These are phyloP conservation scores for Diacarnus erythraeanus DNA, from an alignment of 37 sponge, comb jelly and placozoan genomes.

Conservation along the genomic window DNA sequence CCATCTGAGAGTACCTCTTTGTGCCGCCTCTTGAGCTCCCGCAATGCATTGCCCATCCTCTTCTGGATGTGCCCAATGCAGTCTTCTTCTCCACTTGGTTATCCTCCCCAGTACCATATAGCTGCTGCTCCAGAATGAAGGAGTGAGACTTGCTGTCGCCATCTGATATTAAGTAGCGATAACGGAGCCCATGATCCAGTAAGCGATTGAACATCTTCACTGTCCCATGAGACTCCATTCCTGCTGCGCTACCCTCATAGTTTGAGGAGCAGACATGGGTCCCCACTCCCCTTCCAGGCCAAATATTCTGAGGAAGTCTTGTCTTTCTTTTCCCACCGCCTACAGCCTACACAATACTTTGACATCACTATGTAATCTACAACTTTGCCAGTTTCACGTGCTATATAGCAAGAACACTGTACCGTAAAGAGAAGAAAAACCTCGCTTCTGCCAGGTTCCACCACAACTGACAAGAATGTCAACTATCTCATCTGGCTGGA, in stretches of 20 bases:
- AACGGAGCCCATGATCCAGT: background rate
- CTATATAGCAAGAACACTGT: conserved; percentile 14
- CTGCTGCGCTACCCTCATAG: conserved; percentile 6
- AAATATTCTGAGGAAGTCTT: background rate
- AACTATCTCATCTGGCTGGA: background rate
- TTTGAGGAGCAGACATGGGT: conserved; percentile 3
- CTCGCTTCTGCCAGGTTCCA: conserved; percentile 28
- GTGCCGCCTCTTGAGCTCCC: conserved; percentile 13
- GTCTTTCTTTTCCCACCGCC: conserved; percentile 3
- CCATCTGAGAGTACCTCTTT: conserved; percentile 22
- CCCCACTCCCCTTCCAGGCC: background rate
- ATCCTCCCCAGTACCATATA: conserved; percentile 25
- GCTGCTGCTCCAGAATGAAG: conserved; percentile 7
- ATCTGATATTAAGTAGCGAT: background rate
- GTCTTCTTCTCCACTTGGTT: conserved; percentile 18
- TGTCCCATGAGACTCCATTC: conserved; percentile 9
- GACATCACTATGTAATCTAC: conserved; percentile 16
- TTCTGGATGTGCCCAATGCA: conserved; percentile 39
- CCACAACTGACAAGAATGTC: conserved; percentile 26
- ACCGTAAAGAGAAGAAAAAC: conserved; percentile 7
- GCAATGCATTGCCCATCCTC: conserved; percentile 26
- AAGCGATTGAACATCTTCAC: background rate
- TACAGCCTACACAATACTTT: conserved; percentile 17
- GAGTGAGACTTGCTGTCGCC: conserved; percentile 1
- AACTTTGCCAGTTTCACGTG: conserved; percentile 19